Evolutionary conservation across 2,113 vertebrate genomes (phyloP).

Genomic region (Colius striatus): DNA sequence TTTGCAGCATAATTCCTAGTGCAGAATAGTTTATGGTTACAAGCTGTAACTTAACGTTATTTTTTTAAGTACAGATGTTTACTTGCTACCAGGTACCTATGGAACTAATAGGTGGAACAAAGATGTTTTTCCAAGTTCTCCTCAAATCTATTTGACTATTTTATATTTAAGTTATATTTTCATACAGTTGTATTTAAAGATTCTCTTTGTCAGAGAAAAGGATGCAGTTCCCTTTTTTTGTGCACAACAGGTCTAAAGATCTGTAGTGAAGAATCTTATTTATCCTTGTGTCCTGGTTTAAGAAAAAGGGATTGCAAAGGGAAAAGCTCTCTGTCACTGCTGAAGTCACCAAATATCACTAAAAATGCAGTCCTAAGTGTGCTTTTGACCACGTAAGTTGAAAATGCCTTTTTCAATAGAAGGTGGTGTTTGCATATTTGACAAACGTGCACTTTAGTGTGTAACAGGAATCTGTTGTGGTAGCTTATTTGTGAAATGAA

Average conservation of each 20-base stretch:
- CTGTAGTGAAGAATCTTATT: constrained; percentile 32
- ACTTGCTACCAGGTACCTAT: constrained; percentile 75
- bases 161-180: constrained; percentile 88
- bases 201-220: constrained; percentile 72
- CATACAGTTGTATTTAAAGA: constrained; percentile 83
- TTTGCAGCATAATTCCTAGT: constrained; percentile 78
- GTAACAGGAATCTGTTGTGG: not conserved
- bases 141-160: constrained; percentile 80
- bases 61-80: constrained; percentile 79
- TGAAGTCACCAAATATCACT: constrained; percentile 29
- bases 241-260: constrained; percentile 44
- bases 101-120: constrained; percentile 76
- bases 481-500: not conserved
- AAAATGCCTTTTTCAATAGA: not conserved
- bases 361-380: not conserved
- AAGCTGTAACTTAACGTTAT: constrained; percentile 76
- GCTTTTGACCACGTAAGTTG: not conserved
- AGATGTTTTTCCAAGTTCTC: constrained; percentile 79
- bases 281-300: constrained; percentile 18
- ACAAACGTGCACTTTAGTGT: constrained; percentile 19
- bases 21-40: constrained; percentile 73
- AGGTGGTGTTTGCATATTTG: constrained; percentile 18
- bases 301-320: constrained; percentile 23
- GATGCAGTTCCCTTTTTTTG: constrained; percentile 28
- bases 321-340: constrained; percentile 9